phyloP scores from a whole-genome alignment of 2,888 invertebrate genomes.

The Nephrotoma guestfalica region DNA sequence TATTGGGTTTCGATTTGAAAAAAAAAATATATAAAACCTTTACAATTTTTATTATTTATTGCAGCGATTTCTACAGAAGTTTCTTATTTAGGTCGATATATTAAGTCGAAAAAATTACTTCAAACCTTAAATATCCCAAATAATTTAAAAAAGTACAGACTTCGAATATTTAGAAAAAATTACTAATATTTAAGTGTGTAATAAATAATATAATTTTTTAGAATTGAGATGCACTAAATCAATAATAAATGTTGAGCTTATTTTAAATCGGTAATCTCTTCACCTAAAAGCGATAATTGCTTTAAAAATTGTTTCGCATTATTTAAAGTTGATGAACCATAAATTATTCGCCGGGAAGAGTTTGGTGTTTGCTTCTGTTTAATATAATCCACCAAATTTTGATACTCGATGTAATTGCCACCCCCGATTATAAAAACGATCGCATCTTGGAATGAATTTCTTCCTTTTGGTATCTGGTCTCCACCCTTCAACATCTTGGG shows the following conservation, averaged over 20 bases:
- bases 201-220: neutral
- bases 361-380: constrained; percentile 60
- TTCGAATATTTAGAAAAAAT: no score
- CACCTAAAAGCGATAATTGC: constrained; percentile 69
- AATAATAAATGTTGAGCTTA: neutral
- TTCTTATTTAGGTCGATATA: no score
- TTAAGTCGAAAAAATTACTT: no score
- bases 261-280: constrained; percentile 41
- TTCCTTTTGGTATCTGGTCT: constrained; percentile 46
- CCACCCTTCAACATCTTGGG: constrained; percentile 78
- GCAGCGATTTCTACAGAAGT: no score
- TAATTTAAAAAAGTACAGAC: no score
- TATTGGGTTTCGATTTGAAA: no score
- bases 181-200: neutral
- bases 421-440: constrained; percentile 86
- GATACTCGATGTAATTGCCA: constrained; percentile 98
- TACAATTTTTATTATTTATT: no score
- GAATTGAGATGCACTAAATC: neutral
- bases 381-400: constrained; percentile 90
- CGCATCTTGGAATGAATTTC: constrained; percentile 67
- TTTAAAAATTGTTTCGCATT: constrained; percentile 90
- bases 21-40: no score
- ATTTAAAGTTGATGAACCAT: constrained; percentile 87
- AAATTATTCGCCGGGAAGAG: constrained; percentile 67
- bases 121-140: no score